phyloP scores from a whole-genome alignment of 1,140 invertebrate species.

The Calliphora vicina region DNA sequence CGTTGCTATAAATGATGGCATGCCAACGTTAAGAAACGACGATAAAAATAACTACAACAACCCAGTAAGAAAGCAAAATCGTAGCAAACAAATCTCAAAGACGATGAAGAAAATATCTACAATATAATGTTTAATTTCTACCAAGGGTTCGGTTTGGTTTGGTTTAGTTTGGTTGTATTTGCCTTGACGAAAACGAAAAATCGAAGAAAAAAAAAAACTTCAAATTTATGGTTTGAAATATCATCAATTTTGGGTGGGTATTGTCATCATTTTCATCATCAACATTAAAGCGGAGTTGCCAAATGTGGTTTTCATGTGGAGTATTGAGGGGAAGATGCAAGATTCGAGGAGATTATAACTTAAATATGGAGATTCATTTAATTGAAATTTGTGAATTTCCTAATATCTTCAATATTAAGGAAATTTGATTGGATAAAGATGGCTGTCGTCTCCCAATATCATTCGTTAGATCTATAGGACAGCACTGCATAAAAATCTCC shows the following conservation, averaged over 20 bases:
- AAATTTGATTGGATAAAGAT: too few relatives aligned
- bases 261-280: conserved; percentile 36
- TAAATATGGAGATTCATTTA: too few relatives aligned
- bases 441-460: too few relatives aligned
- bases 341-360: not conserved
- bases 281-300: conserved; percentile 27
- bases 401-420: too few relatives aligned
- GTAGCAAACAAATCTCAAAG: conserved; percentile 3
- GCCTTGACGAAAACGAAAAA: not conserved
- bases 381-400: too few relatives aligned
- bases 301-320: too few relatives aligned
- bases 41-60: not conserved
- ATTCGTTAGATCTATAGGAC: too few relatives aligned
- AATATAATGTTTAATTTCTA: not conserved
- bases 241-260: conserved; percentile 19
- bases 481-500: too few relatives aligned
- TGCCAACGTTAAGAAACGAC: not conserved
- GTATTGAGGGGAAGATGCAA: too few relatives aligned
- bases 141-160: not conserved
- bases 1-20: conserved; percentile 3
- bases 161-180: not conserved
- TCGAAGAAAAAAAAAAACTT: not conserved
- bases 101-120: not conserved
- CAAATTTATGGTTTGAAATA: conserved; percentile 2
- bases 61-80: not conserved